phyloP scores from a whole-genome alignment of 2,113 vertebrate genomes.

The Opisthocomus hoazin region DNA sequence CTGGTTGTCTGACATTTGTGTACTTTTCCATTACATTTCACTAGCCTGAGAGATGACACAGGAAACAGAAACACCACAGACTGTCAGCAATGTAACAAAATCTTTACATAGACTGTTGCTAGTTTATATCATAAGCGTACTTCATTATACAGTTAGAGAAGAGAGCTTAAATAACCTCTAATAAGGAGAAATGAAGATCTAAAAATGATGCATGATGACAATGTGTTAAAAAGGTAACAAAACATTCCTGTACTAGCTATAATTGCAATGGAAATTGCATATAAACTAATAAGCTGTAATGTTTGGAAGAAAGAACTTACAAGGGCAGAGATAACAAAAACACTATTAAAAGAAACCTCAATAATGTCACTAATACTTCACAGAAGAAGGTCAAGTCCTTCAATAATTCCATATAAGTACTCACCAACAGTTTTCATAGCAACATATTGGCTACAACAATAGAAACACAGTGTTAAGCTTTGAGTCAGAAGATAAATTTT shows the following conservation, averaged over 20 bases:
- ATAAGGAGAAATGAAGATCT: conserved; percentile 16
- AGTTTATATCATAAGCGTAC: background rate
- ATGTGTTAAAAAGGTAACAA: conserved; percentile 8
- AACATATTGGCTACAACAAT: background rate
- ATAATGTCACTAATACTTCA: background rate
- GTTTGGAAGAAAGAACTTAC: background rate
- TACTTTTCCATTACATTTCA: background rate
- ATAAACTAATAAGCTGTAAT: conserved; percentile 27
- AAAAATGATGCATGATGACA: conserved; percentile 10
- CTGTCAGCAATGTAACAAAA: background rate
- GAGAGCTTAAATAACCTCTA: background rate
- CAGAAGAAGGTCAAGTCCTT: conserved; percentile 17
- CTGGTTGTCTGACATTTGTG: background rate
- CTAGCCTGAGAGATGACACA: background rate
- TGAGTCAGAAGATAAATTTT: background rate
- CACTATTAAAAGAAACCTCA: background rate
- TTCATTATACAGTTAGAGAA: background rate
- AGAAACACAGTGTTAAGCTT: background rate
- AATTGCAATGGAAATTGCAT: conserved; percentile 5
- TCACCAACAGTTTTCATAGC: background rate
- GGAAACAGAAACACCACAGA: background rate
- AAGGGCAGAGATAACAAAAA: conserved; percentile 47
- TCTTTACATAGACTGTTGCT: background rate
- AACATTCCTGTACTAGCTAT: background rate
- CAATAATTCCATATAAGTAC: background rate